Base-by-base conservation (phyloP, 2,888 invertebrate species). In the Lasioglossum marginatum region DNA sequence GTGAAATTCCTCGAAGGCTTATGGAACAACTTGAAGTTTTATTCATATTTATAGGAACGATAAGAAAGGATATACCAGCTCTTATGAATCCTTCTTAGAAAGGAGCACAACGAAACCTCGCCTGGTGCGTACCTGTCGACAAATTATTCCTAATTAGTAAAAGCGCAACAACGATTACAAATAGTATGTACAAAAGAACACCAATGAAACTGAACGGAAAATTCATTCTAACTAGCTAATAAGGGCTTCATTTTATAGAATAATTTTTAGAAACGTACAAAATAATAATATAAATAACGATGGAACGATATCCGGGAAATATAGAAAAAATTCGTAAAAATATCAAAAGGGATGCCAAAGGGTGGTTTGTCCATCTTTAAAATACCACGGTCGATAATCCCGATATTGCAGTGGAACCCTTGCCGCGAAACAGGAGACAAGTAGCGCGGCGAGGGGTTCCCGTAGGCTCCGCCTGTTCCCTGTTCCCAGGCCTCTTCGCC, bases 331-430 rank as follows among this genome's bases (percentile, higher is more conserved):
- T 70, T 12, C 23, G 45, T 10, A 27, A 79, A 73, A 40, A 66
- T 19, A 16, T 57, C 31, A 2, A 74, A 43, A 43, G 37, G 57
- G 66, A 75, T 68, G 73, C 4, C 1, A 57, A 57, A 12, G n/a
- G 57, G n/a, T 63, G 34, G 77, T 75, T 77, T 76, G 57, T 75
- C 77, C 73, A 79, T 87, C 86, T 85, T 87, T 85, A 75, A 85
- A 77, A 79, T 74, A 74, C 37, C 78, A 74, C 34, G 86, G 86
- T 87, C 86, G 82, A 86, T 86, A 86, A 79, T 86, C 72, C 73
- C 57, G 37, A 82, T 82, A 79, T 74, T 34, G 66, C 60, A 45
- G 57, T 40, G 63, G 71, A 57, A 79, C 45, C 57, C 40, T 16
- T 10, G 37, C 68, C 31, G 43, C 66, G 72, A 57, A 79, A 85